Evolutionary conservation across 2,888 invertebrate genomes (phyloP), one percentile per base, ranked within the genome.

Genomic region (Zele albiditarsus): DNA sequence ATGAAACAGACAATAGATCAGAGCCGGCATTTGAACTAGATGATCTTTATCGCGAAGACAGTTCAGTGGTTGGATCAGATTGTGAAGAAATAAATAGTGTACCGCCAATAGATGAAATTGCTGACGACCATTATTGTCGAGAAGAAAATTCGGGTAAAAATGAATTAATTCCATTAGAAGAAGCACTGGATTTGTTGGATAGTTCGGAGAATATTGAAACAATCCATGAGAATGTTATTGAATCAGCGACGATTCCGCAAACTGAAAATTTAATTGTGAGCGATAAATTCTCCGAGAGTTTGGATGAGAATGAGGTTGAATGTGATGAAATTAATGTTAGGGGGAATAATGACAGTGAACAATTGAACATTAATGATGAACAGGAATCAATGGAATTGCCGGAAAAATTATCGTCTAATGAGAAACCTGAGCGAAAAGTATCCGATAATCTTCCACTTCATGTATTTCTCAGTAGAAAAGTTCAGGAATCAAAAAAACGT

Each of bases 391-490:
- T 88, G 67, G 87, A 88, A 0, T 81, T 91, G 27, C 87, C 91
- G 1, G 90, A 90, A 75, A 90, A 90, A 76, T 71, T 89, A 0
- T 82, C 85, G 0, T 83, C 83, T 66, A 88, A 89, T 23, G 85
- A 87, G 16, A 89, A 89, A 65, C 88, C 87, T 2, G 49, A 23
- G 3, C 78, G 84, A 25, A 84, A 84, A 10, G 83, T 84, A 68
- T 82, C 87, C 0, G 88, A 88, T 6, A 89, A 89, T 80, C 80
- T 89, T 14, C 88, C 88, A 0, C 83, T 87, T 5, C 88, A 88
- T 72, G 87, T 87, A 3, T 89, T 86, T 65, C 80, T 87, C 14
- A 89, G 87, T 60, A 83, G 87, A 33, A 88, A 87, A 70, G 87
- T 87, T 0, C 88, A 87, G 42, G 89, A 87, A 53, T 87, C 88